phyloP scores from a whole-genome alignment of 2,797 vertebrate species.

The Dendrocincla tyrannina region DNA sequence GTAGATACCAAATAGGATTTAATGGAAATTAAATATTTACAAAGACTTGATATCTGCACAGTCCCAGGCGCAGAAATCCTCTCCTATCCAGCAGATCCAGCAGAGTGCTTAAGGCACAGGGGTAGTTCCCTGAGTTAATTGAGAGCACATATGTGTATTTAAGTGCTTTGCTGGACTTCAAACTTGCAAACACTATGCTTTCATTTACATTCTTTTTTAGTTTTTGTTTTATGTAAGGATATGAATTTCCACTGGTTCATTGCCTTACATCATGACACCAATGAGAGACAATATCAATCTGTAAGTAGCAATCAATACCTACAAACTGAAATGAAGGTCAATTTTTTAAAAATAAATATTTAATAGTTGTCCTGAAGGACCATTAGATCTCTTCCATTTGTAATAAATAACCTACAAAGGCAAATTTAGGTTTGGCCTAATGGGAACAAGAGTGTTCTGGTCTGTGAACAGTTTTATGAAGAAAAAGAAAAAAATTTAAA shows the following conservation, averaged over 20 bases:
- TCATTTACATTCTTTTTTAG: background rate
- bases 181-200: background rate
- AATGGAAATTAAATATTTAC: background rate
- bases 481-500: background rate
- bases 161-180: background rate
- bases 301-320: background rate
- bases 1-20: background rate
- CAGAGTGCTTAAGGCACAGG: background rate
- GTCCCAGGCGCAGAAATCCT: background rate
- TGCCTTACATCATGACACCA: background rate
- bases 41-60: background rate
- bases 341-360: background rate
- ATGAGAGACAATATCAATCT: background rate
- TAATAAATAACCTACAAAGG: background rate
- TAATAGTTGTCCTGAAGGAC: background rate
- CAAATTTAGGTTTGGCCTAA: background rate
- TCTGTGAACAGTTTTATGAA: background rate
- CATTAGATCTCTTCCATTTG: background rate
- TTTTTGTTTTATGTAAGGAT: background rate
- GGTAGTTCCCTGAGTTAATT: background rate
- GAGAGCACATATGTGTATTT: background rate
- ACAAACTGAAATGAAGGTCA: background rate
- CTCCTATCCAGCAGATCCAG: background rate
- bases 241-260: background rate
- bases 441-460: background rate